Conservation (phyloP, 2,113 vertebrate genomes). For the Eudyptes chrysolophus region DNA sequence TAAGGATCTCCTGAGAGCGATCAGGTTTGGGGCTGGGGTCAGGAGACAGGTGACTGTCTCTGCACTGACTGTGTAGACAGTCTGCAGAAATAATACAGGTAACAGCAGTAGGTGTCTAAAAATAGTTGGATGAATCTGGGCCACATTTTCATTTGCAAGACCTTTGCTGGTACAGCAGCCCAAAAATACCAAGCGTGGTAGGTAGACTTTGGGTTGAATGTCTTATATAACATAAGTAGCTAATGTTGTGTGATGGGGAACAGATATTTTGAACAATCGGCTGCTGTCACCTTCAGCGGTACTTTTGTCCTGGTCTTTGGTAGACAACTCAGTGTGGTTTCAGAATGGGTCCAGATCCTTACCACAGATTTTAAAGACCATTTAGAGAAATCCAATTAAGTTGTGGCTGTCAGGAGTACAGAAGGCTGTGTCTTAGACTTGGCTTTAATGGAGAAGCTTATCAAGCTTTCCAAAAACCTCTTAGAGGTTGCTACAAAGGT, state of each 20-base stretch:
- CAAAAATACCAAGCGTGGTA: neutral
- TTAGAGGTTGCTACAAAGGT: neutral
- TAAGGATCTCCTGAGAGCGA: neutral
- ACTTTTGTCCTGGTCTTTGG: neutral
- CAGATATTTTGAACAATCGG: neutral
- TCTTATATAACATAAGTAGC: neutral
- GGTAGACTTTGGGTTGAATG: neutral
- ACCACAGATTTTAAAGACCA: neutral
- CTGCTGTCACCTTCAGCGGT: neutral
- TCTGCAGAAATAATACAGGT: neutral
- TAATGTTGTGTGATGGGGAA: neutral
- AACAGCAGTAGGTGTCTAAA: slow-evolving; percentile 11
- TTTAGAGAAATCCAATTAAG: neutral
- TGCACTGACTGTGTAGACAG: neutral
- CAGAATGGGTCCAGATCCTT: neutral
- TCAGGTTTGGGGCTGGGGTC: neutral
- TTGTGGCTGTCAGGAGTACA: neutral
- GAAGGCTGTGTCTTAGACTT: neutral
- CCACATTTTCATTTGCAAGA: neutral
- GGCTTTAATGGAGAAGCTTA: neutral
- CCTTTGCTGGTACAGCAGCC: neutral
- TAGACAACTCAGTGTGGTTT: neutral
- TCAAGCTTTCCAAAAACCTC: neutral
- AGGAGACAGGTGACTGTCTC: neutral
- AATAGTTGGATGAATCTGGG: slow-evolving; percentile 21